Conservation (phyloP, 2,888 invertebrate genomes). For the Ferrisia virgata region DNA sequence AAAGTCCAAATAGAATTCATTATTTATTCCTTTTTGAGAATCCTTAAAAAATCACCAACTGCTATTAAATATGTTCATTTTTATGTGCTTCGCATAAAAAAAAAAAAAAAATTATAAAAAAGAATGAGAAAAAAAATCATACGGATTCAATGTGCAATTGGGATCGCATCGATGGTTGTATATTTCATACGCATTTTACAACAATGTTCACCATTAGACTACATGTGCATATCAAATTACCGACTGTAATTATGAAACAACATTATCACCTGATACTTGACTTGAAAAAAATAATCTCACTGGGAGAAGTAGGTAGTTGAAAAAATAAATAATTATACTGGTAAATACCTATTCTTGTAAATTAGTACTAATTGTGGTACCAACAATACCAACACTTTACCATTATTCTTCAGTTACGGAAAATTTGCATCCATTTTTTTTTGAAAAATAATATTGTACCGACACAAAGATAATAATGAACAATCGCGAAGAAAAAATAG, state of each 20-base stretch:
- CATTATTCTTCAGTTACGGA: no score
- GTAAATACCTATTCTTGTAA: no score
- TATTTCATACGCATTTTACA: neutral
- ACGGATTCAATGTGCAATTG: neutral
- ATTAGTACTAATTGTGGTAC: no score
- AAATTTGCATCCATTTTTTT: neutral
- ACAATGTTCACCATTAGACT: neutral
- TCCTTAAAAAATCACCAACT: constrained; percentile 4
- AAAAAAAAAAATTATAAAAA: neutral
- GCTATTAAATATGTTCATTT: neutral
- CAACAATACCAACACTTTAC: no score
- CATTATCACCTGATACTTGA: neutral
- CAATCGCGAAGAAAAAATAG: neutral
- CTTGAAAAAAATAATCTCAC: neutral
- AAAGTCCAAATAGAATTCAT: neutral
- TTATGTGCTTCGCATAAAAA: neutral
- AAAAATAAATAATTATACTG: no score
- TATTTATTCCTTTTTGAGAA: neutral
- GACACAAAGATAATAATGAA: neutral
- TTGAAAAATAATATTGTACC: no score
- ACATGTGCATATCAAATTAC: neutral
- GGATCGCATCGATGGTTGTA: neutral
- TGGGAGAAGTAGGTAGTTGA: neutral
- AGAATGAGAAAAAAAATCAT: neutral
- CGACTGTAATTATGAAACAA: neutral